Evolutionary conservation across 2,888 invertebrate species (phyloP).

Genomic region (Epirrhoe alternata): DNA sequence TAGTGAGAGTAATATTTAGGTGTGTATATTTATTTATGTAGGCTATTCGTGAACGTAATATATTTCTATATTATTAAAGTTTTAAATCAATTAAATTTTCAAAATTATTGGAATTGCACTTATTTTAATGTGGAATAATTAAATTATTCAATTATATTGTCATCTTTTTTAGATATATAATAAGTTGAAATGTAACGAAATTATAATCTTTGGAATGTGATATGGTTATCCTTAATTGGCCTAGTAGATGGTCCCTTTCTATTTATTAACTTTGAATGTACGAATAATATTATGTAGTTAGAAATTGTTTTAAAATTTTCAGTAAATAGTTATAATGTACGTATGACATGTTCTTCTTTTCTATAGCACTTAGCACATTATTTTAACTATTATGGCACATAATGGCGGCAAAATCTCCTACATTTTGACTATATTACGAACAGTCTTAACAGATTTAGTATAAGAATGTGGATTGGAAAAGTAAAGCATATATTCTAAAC

Average conservation of each 20-base stretch:
- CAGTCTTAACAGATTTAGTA: conserved; percentile 39
- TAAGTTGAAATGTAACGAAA: conserved; percentile 53
- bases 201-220: conserved; percentile 57
- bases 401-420: conserved; percentile 48
- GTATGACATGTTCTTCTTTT: conserved; percentile 40
- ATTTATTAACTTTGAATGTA: conserved; percentile 23
- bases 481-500: conserved; percentile 84
- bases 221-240: conserved; percentile 61
- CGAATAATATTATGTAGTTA: conserved; percentile 26
- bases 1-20: conserved; percentile 56
- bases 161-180: conserved; percentile 45
- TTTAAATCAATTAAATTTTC: conserved; percentile 48
- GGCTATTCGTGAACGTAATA: conserved; percentile 26
- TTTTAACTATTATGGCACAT: conserved; percentile 53
- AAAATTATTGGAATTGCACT: conserved; percentile 56
- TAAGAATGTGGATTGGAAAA: conserved; percentile 46
- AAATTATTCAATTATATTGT: conserved; percentile 59
- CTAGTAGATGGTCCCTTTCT: conserved; percentile 51
- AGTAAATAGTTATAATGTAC: conserved; percentile 38
- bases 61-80: conserved; percentile 50
- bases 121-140: conserved; percentile 61
- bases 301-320: conserved; percentile 27
- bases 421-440: conserved; percentile 47
- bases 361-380: conserved; percentile 56
- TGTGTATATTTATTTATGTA: conserved; percentile 46